Evolutionary conservation across 2,113 vertebrate genomes (phyloP).

Genomic region (Corydoras sp.): DNA sequence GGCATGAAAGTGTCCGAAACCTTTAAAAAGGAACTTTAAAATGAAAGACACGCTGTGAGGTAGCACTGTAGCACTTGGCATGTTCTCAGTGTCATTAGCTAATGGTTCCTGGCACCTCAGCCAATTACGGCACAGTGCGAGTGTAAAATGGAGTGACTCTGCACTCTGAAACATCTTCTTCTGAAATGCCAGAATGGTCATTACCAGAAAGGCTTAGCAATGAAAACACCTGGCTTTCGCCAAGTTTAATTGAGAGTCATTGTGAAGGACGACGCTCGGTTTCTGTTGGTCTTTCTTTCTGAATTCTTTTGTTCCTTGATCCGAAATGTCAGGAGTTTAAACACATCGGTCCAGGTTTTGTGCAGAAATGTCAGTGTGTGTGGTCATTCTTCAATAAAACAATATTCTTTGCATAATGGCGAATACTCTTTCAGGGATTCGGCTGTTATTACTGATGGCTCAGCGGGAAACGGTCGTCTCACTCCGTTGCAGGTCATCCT

Average conservation of each 20-base stretch:
- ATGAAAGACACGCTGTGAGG: conserved; percentile 26
- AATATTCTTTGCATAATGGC: conserved; percentile 6
- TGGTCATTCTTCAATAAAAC: conserved; percentile 2
- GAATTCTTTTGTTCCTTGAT: conserved; percentile 36
- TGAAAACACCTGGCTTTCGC: conserved; percentile 53
- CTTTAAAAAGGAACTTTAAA: background rate
- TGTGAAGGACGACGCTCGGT: conserved; percentile 36
- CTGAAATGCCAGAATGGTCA: conserved; percentile 67
- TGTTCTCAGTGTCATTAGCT: conserved; percentile 47
- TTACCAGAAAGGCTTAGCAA: conserved; percentile 57
- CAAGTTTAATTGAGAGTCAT: conserved; percentile 61
- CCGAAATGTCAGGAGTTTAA: conserved; percentile 57
- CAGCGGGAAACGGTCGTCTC: no score
- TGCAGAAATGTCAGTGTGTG: conserved; percentile 46
- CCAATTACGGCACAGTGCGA: conserved; percentile 64
- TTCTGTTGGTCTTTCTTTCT: conserved; percentile 32
- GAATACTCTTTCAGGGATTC: conserved; percentile 19
- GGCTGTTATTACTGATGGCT: conserved; percentile 3
- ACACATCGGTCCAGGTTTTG: conserved; percentile 24
- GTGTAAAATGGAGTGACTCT: conserved; percentile 53
- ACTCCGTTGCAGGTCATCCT: no score
- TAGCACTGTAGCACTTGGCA: conserved; percentile 44
- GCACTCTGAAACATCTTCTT: conserved; percentile 48
- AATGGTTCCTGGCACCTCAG: conserved; percentile 50
- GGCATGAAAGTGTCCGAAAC: background rate